phyloP scores from a whole-genome alignment of 92 coral and sea anemone genomes.

The Palythoa grandiflora region DNA sequence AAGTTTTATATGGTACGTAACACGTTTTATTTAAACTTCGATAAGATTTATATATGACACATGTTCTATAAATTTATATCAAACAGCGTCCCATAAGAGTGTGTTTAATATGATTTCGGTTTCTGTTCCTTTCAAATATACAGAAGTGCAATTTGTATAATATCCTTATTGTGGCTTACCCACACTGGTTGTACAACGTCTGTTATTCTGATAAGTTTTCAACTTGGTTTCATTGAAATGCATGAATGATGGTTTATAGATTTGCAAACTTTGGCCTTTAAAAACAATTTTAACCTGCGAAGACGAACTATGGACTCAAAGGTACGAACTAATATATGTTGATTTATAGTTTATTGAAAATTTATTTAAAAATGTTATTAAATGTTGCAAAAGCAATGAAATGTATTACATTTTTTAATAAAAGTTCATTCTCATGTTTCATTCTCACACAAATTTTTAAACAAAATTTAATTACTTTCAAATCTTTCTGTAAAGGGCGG shows the following conservation, averaged over 20 bases:
- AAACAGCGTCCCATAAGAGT: background rate
- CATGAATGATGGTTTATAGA: background rate
- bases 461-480: background rate
- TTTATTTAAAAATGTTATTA: too few species aligned
- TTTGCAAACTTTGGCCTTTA: background rate
- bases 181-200: constrained; percentile 10
- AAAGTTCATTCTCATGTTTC: background rate
- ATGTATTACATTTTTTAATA: background rate
- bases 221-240: background rate
- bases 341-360: too few species aligned
- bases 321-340: too few species aligned
- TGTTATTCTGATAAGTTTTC: background rate
- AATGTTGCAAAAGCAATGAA: too few species aligned
- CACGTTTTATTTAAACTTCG: too few species aligned
- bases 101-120: background rate
- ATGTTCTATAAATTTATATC: too few species aligned
- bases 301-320: too few species aligned
- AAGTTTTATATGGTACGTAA: too few species aligned
- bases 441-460: background rate
- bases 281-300: background rate
- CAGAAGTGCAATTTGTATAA: background rate
- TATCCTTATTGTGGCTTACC: background rate
- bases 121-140: background rate
- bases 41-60: too few species aligned
- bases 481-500: background rate